Evolutionary conservation across 1,140 invertebrate species (phyloP).

Genomic region (Homalodisca vitripennis): DNA sequence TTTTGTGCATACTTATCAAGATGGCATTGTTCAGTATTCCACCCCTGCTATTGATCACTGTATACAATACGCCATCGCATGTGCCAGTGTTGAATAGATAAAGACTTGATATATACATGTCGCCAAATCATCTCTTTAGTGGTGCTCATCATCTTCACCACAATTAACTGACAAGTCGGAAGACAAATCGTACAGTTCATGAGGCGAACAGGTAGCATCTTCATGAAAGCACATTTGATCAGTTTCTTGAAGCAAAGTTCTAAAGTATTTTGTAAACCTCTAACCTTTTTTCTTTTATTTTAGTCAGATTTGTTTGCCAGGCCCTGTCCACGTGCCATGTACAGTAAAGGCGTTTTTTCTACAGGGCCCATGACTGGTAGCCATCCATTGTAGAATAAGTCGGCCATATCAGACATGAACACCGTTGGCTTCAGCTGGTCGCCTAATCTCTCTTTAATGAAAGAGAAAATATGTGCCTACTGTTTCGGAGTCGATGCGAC

Average conservation of each 20-base stretch:
- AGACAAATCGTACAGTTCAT: too few species aligned
- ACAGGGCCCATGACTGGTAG: background rate
- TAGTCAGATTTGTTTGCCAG: background rate
- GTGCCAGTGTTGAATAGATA: too few species aligned
- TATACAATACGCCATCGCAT: too few species aligned
- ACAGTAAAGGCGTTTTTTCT: background rate
- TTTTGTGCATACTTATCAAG: background rate
- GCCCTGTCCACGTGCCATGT: slow-evolving; percentile 1
- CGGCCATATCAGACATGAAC: background rate
- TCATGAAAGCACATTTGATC: background rate
- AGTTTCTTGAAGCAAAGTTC: background rate
- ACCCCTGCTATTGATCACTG: too few species aligned
- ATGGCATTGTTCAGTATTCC: too few species aligned
- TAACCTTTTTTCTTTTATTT: background rate
- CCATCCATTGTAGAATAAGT: background rate
- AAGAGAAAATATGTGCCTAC: background rate
- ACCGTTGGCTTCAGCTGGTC: background rate
- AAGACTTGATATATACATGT: too few species aligned
- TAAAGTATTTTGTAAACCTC: background rate
- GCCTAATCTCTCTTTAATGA: background rate
- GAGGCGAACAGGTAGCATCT: background rate
- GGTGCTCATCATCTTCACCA: too few species aligned
- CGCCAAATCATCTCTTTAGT: too few species aligned
- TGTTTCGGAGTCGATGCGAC: background rate
- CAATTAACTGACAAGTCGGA: too few species aligned